Evolutionary conservation across 1,140 invertebrate species (phyloP).

Genomic region (Wasmannia auropunctata): DNA sequence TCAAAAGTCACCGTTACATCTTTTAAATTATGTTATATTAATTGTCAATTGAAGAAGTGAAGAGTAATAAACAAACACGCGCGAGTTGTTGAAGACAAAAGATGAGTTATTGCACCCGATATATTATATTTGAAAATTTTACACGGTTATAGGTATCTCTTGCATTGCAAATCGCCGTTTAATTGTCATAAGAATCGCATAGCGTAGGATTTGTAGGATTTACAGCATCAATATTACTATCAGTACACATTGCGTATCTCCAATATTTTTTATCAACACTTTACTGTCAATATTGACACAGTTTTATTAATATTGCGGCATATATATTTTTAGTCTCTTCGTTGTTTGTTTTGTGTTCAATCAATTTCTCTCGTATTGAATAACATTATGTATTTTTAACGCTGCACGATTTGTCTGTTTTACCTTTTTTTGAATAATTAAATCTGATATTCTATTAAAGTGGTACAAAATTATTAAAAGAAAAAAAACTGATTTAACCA

Average conservation of each 20-base stretch:
- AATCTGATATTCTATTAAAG: neutral
- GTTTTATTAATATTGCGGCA: neutral
- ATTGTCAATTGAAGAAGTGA: neutral
- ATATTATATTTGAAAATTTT: neutral
- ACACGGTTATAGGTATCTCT: neutral
- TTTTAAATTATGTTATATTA: constrained; percentile 4
- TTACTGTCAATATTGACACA: neutral
- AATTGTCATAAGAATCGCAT: neutral
- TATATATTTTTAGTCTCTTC: neutral
- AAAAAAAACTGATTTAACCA: neutral
- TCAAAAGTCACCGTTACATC: neutral
- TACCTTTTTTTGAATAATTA: neutral
- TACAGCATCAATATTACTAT: neutral
- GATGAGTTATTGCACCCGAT: neutral
- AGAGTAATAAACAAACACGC: neutral
- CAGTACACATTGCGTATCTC: neutral
- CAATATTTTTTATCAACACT: constrained; percentile 19
- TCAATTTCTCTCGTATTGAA: neutral
- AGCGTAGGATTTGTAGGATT: neutral
- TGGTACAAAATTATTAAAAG: neutral
- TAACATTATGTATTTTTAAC: neutral
- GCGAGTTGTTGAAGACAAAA: neutral
- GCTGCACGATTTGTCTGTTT: neutral
- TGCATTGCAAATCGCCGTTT: neutral
- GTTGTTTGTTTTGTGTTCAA: neutral